phyloP scores from a whole-genome alignment of 1,140 invertebrate genomes.

The Arctopsyche grandis region DNA sequence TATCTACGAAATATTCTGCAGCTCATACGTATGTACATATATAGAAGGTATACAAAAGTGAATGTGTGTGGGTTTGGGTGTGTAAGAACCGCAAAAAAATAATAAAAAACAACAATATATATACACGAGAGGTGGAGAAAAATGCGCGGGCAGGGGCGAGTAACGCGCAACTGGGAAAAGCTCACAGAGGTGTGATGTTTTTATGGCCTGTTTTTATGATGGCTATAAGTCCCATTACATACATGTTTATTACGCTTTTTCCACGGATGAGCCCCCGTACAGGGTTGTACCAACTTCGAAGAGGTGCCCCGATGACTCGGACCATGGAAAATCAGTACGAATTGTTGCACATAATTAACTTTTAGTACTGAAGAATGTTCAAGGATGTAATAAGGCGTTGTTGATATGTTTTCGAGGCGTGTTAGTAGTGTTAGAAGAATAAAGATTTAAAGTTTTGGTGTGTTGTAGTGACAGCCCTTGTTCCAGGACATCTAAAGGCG shows the following conservation, averaged over 20 bases:
- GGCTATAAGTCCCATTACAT: constrained; percentile 55
- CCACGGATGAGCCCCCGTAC: constrained; percentile 44
- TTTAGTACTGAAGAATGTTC: too few species aligned
- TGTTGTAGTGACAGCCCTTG: neutral
- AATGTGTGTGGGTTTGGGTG: neutral
- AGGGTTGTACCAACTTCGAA: neutral
- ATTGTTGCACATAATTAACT: too few species aligned
- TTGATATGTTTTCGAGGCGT: too few species aligned
- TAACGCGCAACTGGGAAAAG: constrained; percentile 33
- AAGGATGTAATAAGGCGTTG: too few species aligned
- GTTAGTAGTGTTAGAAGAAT: too few species aligned
- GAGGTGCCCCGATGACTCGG: neutral
- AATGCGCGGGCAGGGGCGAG: constrained; percentile 27
- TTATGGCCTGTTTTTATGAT: constrained; percentile 54
- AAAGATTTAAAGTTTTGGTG: too few species aligned
- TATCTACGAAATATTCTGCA: neutral
- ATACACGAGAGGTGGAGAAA: constrained; percentile 12
- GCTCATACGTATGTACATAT: neutral
- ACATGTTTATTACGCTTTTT: constrained; percentile 55
- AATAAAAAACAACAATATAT: constrained; percentile 6
- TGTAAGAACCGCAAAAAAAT: constrained; percentile 30
- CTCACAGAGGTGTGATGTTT: constrained; percentile 55
- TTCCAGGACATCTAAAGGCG: neutral
- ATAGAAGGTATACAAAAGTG: neutral
- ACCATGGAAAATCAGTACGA: neutral